Evolutionary conservation across 2,888 invertebrate genomes (phyloP).

Genomic region (Nemoura dubitans): DNA sequence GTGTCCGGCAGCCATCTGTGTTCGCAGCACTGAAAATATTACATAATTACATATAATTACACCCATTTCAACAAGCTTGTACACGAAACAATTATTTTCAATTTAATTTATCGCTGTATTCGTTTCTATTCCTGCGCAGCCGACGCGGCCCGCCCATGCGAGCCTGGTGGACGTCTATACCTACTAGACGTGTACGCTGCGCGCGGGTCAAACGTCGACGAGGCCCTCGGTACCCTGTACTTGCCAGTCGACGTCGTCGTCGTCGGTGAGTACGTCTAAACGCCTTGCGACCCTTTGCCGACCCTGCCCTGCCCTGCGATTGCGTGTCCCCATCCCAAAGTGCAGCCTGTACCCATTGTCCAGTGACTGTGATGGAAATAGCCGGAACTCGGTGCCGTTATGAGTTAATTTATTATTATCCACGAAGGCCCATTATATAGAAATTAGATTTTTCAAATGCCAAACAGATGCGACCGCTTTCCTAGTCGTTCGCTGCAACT

Average conservation of each 20-base stretch:
- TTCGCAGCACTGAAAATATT: background rate
- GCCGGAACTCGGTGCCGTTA: slow-evolving; percentile 7
- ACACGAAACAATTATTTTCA: background rate
- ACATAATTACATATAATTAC: background rate
- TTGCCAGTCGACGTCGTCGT: too few relatives aligned
- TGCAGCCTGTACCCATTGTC: slow-evolving; percentile 8
- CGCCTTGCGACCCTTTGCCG: background rate
- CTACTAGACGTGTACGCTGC: background rate
- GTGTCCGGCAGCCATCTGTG: background rate
- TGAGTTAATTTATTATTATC: background rate
- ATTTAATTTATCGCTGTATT: background rate
- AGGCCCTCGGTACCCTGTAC: background rate
- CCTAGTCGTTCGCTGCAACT: background rate
- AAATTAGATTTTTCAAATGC: background rate
- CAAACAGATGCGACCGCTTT: background rate
- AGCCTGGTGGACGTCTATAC: background rate
- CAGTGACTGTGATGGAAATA: background rate
- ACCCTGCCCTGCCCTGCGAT: background rate
- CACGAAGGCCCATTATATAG: background rate
- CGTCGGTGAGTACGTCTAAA: too few relatives aligned
- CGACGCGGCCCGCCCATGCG: background rate
- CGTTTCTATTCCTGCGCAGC: background rate
- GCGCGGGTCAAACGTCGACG: background rate
- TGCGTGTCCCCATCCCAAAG: background rate
- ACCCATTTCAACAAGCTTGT: slow-evolving; percentile 3